Evolutionary conservation across 2,888 invertebrate genomes (phyloP).

Genomic region (Ectropis crepuscularia): DNA sequence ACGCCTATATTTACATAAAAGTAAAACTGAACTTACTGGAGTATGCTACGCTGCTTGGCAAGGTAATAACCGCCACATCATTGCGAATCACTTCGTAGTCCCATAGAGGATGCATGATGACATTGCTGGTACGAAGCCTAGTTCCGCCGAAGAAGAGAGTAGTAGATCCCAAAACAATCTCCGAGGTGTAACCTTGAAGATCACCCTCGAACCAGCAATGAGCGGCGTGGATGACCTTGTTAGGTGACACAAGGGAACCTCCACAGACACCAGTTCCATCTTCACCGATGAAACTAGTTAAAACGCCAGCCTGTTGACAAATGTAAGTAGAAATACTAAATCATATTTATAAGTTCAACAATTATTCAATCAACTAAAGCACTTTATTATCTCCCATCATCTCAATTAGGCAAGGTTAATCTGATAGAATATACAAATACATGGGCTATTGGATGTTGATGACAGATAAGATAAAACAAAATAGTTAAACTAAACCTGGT

Average conservation of each 20-base stretch:
- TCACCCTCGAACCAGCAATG: slow-evolving; percentile 57
- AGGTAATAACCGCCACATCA: slow-evolving; percentile 52
- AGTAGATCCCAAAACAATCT: slow-evolving; percentile 56
- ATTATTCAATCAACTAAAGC: no score
- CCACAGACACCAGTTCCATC: slow-evolving; percentile 50
- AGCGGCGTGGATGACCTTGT: slow-evolving; percentile 48
- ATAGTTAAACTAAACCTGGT: neutral
- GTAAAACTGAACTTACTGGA: no score
- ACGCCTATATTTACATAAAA: no score
- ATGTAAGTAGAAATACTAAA: neutral
- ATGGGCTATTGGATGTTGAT: no score
- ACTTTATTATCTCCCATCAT: no score
- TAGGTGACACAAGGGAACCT: slow-evolving; percentile 47
- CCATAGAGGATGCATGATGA: slow-evolving; percentile 52
- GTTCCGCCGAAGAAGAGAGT: slow-evolving; percentile 53
- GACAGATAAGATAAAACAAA: no score
- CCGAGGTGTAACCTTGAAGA: slow-evolving; percentile 49
- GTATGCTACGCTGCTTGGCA: slow-evolving; percentile 30
- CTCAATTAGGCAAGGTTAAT: no score
- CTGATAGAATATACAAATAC: no score
- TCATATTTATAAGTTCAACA: no score
- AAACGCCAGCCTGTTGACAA: slow-evolving; percentile 40
- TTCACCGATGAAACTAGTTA: slow-evolving; percentile 26
- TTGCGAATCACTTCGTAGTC: slow-evolving; percentile 44
- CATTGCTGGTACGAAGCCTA: slow-evolving; percentile 43